Percentiles rank a stretch among this genome's conserved stretches.
Evolutionary conservation across 2,797 vertebrate species (phyloP).

Genomic region (Danio kyathit): DNA sequence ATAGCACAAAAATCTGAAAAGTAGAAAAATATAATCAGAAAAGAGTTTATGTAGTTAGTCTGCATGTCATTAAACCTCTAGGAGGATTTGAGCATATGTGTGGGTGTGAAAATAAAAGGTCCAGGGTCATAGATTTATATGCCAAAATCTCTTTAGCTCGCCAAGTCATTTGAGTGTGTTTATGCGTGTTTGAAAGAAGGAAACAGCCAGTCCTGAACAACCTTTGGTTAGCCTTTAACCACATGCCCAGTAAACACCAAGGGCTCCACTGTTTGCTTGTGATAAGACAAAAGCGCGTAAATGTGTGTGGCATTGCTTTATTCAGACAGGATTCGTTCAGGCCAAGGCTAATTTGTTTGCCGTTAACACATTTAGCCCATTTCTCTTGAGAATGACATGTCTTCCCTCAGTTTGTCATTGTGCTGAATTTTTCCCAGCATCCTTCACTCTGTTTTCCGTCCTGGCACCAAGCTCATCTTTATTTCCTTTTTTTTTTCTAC

Average conservation of each 20-base stretch:
- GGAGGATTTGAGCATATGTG: neutral
- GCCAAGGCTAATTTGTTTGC: constrained; percentile 50
- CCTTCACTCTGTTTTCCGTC: constrained; percentile 36
- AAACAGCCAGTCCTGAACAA: constrained; percentile 23
- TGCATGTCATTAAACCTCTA: neutral
- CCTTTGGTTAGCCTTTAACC: constrained; percentile 55
- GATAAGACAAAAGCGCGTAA: constrained; percentile 18
- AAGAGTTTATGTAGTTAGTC: neutral
- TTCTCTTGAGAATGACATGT: constrained; percentile 43
- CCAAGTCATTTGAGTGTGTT: neutral
- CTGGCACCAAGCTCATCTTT: constrained; percentile 28
- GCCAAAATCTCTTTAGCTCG: neutral
- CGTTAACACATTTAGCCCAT: constrained; percentile 38
- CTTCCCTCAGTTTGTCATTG: constrained; percentile 38
- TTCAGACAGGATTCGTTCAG: constrained; percentile 28
- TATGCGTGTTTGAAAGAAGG: constrained; percentile 20
- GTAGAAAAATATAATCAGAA: neutral
- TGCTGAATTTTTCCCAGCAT: constrained; percentile 43
- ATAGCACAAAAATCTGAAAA: neutral
- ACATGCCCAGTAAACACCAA: constrained; percentile 39
- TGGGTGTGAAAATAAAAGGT: neutral
- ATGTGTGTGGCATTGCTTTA: constrained; percentile 24
- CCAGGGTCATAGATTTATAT: constrained; percentile 3
- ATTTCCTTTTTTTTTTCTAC: constrained; percentile 38
- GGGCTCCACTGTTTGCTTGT: constrained; percentile 23